These are phyloP conservation scores for Amphiura filiformis DNA, from an alignment of 35 echinoderm and acorn worm genomes.

Conservation along the genomic window DNA sequence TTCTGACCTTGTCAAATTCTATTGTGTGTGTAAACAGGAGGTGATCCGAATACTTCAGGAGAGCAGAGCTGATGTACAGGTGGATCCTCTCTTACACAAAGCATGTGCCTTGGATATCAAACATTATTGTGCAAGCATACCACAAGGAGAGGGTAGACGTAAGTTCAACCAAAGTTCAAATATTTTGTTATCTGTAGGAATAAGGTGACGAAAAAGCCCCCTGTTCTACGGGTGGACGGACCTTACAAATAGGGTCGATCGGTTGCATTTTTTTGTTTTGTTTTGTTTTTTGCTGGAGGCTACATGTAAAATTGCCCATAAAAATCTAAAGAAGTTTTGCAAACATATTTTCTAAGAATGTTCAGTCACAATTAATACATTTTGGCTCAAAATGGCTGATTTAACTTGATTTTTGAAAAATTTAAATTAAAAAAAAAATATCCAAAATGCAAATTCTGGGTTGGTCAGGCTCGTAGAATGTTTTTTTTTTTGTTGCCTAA, in stretches of 20 bases:
- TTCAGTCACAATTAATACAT: no score
- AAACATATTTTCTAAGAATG: not conserved
- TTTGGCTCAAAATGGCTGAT: no score
- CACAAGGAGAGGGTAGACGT: slow-evolving; percentile 87
- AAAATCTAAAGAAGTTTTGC: no score
- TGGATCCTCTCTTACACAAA: slow-evolving; percentile 82
- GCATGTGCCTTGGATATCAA: slow-evolving; percentile 93
- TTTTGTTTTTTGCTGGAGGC: not conserved
- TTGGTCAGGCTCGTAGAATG: no score
- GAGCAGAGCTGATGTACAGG: slow-evolving; percentile 76
- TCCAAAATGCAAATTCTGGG: no score
- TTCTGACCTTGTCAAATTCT: no score
- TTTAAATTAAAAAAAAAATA: no score
- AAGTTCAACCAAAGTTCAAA: slow-evolving; percentile 22
- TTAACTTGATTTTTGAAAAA: no score
- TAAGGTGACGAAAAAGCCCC: not conserved
- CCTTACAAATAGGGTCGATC: no score
- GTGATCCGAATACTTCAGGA: slow-evolving; percentile 58
- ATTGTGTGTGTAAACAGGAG: no score
- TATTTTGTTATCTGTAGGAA: not conserved
- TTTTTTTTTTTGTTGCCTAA: no score
- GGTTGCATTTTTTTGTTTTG: not conserved
- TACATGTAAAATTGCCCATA: not conserved
- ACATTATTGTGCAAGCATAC: slow-evolving; percentile 78
- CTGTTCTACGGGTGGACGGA: no score